phyloP scores from a whole-genome alignment of 1,140 invertebrate genomes.

The Zaprionus taronus region DNA sequence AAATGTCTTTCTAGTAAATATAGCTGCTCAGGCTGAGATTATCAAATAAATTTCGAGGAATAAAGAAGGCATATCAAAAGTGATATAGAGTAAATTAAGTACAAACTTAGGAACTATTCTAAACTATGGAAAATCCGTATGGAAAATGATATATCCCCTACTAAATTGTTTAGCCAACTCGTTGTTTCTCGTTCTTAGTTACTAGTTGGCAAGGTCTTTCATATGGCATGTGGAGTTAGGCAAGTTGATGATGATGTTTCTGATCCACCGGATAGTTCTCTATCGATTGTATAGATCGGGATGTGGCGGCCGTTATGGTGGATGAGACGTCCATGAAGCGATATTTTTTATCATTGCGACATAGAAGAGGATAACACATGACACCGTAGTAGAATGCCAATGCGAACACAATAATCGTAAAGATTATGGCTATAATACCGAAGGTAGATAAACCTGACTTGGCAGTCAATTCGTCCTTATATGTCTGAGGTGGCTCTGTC shows the following conservation, averaged over 20 bases:
- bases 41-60: not conserved
- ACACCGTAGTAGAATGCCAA: constrained; percentile 87
- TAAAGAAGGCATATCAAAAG: not conserved
- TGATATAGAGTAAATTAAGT: not conserved
- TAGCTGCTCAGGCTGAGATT: constrained; percentile 2
- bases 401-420: constrained; percentile 85
- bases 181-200: constrained; percentile 23
- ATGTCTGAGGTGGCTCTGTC: constrained; percentile 59
- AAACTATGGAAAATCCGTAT: not conserved
- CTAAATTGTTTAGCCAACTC: not conserved
- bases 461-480: constrained; percentile 83
- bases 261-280: constrained; percentile 80
- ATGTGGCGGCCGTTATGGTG: constrained; percentile 84
- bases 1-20: not conserved
- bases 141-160: not conserved
- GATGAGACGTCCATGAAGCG: constrained; percentile 86
- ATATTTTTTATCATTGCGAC: constrained; percentile 86
- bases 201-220: not conserved
- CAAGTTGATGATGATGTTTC: constrained; percentile 72
- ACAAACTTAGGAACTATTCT: not conserved
- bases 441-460: constrained; percentile 86
- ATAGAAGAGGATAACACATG: constrained; percentile 87
- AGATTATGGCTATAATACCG: constrained; percentile 86
- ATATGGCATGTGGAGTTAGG: constrained; percentile 46
- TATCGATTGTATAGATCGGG: constrained; percentile 80